phyloP scores from a whole-genome alignment of 2,113 vertebrate species.

The Plotosus lineatus region DNA sequence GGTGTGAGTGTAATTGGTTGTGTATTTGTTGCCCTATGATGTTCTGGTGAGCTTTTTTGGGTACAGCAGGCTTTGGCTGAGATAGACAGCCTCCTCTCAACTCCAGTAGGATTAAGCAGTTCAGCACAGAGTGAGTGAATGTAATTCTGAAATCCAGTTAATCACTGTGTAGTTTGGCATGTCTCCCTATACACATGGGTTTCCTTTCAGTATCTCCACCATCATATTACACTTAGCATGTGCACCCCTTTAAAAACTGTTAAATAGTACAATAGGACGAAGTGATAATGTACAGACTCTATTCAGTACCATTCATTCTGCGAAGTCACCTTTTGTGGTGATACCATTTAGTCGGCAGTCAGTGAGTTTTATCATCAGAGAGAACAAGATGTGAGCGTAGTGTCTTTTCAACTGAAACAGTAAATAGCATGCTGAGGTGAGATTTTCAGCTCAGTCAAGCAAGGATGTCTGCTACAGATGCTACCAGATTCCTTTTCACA shows the following conservation, averaged over 20 bases:
- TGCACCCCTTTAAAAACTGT: no score
- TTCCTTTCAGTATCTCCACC: neutral
- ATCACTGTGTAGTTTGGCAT: neutral
- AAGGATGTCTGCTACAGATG: neutral
- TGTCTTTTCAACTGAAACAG: neutral
- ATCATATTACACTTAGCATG: no score
- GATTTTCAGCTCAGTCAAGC: neutral
- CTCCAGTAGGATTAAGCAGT: no score
- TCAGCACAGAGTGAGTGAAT: no score
- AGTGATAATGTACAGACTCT: neutral
- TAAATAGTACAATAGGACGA: no score
- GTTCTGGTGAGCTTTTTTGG: no score
- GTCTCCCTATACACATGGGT: neutral
- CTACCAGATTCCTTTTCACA: neutral
- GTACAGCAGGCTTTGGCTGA: no score
- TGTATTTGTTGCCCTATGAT: no score
- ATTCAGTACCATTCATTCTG: neutral
- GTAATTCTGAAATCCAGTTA: neutral
- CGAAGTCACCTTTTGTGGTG: neutral
- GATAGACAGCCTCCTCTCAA: no score
- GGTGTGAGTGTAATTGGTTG: no score
- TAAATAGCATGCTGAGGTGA: neutral
- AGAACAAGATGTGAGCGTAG: neutral
- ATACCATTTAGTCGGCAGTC: neutral
- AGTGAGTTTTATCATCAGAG: neutral